Conservation (phyloP, 2,797 vertebrate species). For the Falco naumanni region DNA sequence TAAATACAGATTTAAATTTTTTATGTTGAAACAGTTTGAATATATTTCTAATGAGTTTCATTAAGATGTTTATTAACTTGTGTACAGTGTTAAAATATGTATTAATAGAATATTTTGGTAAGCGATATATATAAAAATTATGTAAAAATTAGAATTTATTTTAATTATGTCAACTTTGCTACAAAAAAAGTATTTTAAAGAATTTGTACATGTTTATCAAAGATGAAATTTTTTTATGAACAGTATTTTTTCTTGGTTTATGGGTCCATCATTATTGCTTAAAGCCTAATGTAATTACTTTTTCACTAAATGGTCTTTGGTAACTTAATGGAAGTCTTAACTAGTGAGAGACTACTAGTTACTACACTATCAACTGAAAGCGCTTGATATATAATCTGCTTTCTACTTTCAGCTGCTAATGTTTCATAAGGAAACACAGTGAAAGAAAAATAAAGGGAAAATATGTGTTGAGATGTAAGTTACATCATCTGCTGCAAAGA, state of each 20-base stretch:
- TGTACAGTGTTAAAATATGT: conserved; percentile 78
- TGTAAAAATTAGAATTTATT: conserved; percentile 79
- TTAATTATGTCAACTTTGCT: conserved; percentile 75
- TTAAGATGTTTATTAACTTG: conserved; percentile 73
- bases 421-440: conserved; percentile 21
- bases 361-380: background rate
- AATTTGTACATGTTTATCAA: conserved; percentile 62
- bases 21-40: conserved; percentile 59
- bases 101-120: conserved; percentile 79
- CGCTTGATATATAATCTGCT: background rate
- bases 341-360: background rate
- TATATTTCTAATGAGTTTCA: conserved; percentile 74
- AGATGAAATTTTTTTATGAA: conserved; percentile 39
- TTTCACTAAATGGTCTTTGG: background rate
- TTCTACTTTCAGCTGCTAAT: conserved; percentile 18
- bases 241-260: conserved; percentile 36
- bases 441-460: conserved; percentile 37
- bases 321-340: background rate
- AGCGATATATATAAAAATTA: conserved; percentile 69
- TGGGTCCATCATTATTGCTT: background rate
- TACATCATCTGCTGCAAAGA: background rate
- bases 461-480: background rate
- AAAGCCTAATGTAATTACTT: conserved; percentile 1
- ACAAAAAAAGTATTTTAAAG: conserved; percentile 75
- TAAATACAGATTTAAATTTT: conserved; percentile 60